These are phyloP conservation scores for Criorhina ranunculi DNA, from an alignment of 2,888 invertebrate species.

Conservation along the genomic window DNA sequence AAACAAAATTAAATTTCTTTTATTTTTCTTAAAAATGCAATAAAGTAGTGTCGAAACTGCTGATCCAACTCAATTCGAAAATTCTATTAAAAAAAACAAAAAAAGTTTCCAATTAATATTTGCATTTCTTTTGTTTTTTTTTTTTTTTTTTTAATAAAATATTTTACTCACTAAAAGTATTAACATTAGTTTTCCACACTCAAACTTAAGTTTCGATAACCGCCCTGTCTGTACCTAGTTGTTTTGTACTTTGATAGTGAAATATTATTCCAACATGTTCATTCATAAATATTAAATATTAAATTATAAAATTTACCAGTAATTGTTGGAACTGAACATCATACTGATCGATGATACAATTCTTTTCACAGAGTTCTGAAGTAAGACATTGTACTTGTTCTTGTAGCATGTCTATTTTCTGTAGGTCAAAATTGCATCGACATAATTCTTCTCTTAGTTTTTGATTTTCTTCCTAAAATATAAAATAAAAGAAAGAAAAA, in stretches of 20 bases:
- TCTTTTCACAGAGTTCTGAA: slow-evolving; percentile 48
- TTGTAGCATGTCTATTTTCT: slow-evolving; percentile 23
- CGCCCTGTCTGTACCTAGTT: slow-evolving; percentile 66
- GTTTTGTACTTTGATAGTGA: slow-evolving; percentile 76
- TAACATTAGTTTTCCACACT: slow-evolving; percentile 55
- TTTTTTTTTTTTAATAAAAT: slow-evolving; percentile 6
- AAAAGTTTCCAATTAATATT: background rate
- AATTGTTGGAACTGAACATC: slow-evolving; percentile 60
- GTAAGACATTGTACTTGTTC: slow-evolving; percentile 37
- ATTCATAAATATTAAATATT: background rate
- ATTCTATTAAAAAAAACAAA: slow-evolving; percentile 43
- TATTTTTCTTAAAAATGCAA: slow-evolving; percentile 37
- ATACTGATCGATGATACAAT: slow-evolving; percentile 63
- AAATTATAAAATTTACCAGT: slow-evolving; percentile 51
- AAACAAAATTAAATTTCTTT: slow-evolving; percentile 17
- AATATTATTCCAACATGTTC: slow-evolving; percentile 48
- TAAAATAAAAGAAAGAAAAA: background rate
- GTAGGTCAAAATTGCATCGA: slow-evolving; percentile 12
- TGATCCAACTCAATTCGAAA: slow-evolving; percentile 58
- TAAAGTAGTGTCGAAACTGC: slow-evolving; percentile 21
- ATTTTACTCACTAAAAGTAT: slow-evolving; percentile 74
- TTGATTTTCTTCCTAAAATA: slow-evolving; percentile 60
- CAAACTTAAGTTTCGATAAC: slow-evolving; percentile 48
- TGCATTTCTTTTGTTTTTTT: background rate
- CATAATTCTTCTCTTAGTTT: slow-evolving; percentile 44